Base-by-base conservation (phyloP, 2,888 invertebrate species). In the Hypercompe scribonia region DNA sequence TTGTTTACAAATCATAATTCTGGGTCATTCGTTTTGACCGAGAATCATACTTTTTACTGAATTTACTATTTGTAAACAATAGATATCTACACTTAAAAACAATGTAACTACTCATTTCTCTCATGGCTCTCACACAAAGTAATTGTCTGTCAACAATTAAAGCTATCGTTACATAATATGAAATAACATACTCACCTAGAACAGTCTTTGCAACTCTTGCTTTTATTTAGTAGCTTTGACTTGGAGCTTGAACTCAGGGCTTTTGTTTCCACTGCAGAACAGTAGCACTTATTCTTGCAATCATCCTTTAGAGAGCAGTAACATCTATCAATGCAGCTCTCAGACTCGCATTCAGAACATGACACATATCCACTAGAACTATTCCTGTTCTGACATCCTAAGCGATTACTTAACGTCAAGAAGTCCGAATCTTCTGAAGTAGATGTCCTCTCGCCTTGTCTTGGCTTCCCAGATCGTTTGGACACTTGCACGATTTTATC, bases 291-390 rank as follows among this genome's bases (percentile, higher is more conserved):
- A 2, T 91, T 87, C 78, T 92, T 94, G 77, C 94, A 95, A 76
- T 96, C 96, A 7, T 95, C 96, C 34, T 97, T 97, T 74, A 98
- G 87, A 4, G 98, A 98, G 88, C 98, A 98, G 87, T 98, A 98
- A 86, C 98, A 98, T 84, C 98, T 97, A 88, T 98, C 98, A 0
- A 97, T 97, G 87, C 98, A 98, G 24, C 98, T 97, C 84, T 98
- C 98, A 3, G 98, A 98, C 87, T 98, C 98, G 88, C 98, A 98
- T 91, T 98, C 98, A 64, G 98, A 98, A 90, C 98, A 98, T 4
- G 98, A 98, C 1, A 98, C 98, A 88, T 98, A 98, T 84, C 97
- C 97, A 84, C 97, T 97, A 13, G 97, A 97, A 86, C 97, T 97
- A 82, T 97, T 97, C 63, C 97, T 89, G 78, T 97, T 96, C 78